phyloP scores from a whole-genome alignment of 2,113 vertebrate species.

The Daboia siamensis region DNA sequence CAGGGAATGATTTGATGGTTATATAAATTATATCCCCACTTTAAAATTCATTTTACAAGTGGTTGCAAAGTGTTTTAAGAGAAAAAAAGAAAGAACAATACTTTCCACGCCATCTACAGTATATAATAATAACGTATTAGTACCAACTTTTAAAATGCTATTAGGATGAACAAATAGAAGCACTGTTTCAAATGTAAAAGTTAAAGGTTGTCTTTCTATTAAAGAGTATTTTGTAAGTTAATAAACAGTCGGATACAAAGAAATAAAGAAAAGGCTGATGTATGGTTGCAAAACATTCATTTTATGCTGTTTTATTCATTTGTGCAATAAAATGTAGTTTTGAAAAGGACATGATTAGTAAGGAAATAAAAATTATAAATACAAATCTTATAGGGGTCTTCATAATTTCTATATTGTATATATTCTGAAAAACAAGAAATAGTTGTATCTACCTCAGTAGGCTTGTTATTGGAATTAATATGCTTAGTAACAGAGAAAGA shows the following conservation, averaged over 20 bases:
- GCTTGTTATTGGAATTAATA: not conserved
- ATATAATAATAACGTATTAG: not conserved
- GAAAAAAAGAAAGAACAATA: not conserved
- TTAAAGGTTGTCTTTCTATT: not conserved
- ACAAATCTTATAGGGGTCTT: not conserved
- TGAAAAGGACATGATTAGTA: not conserved
- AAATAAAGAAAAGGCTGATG: not conserved
- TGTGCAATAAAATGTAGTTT: not conserved
- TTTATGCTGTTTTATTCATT: not conserved
- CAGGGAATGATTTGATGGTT: not conserved
- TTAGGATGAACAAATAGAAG: not conserved
- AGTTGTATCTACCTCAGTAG: not conserved
- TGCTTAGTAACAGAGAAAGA: not conserved
- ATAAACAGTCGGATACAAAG: not conserved
- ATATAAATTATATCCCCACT: not conserved
- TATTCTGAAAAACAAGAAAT: not conserved
- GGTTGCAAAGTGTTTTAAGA: not conserved
- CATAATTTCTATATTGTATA: not conserved
- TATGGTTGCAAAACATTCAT: not conserved
- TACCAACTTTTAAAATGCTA: not conserved
- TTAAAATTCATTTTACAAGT: not conserved
- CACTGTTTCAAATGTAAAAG: not conserved
- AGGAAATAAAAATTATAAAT: not conserved
- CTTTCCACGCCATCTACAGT: not conserved
- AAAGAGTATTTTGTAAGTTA: not conserved